Percentiles rank a stretch among this genome's conserved stretches.
Evolutionary conservation across 1,140 invertebrate genomes (phyloP).

Genomic region (Steinernema feltiae): DNA sequence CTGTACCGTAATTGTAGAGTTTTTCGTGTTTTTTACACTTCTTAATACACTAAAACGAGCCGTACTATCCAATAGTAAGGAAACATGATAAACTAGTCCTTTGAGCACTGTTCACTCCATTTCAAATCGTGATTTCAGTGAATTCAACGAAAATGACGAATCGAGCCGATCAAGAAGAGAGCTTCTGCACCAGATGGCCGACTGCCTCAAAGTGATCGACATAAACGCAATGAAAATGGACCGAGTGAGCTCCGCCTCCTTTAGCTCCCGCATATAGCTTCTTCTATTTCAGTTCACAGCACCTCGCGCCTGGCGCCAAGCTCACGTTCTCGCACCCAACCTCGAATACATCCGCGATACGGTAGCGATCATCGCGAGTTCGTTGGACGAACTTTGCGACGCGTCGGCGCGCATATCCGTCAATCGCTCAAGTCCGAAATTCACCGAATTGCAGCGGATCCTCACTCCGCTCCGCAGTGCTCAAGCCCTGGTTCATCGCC

Average conservation of each 20-base stretch:
- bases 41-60: too few species aligned
- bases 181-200: slow-evolving; percentile 20
- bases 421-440: slow-evolving; percentile 28
- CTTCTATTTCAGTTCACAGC: slow-evolving; percentile 20
- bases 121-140: too few species aligned
- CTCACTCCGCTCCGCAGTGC: slow-evolving; percentile 10
- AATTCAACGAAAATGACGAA: not conserved
- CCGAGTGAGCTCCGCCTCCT: slow-evolving; percentile 6
- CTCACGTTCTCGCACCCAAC: slow-evolving; percentile 19
- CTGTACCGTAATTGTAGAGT: too few species aligned
- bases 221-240: slow-evolving; percentile 17
- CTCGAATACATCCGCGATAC: slow-evolving; percentile 22
- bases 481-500: slow-evolving; percentile 7
- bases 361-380: slow-evolving; percentile 13
- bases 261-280: not conserved
- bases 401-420: slow-evolving; percentile 22
- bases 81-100: too few species aligned
- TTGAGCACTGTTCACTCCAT: too few species aligned
- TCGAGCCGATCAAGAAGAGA: not conserved
- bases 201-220: slow-evolving; percentile 22
- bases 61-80: too few species aligned
- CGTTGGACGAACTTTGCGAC: slow-evolving; percentile 28
- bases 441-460: slow-evolving; percentile 13
- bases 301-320: slow-evolving; percentile 14
- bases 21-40: too few species aligned